A percentile compares a stretch with the other conserved stretches of the same genome.
Evolutionary conservation across 2,888 invertebrate genomes (phyloP).

Genomic region (Drosophila rubida): DNA sequence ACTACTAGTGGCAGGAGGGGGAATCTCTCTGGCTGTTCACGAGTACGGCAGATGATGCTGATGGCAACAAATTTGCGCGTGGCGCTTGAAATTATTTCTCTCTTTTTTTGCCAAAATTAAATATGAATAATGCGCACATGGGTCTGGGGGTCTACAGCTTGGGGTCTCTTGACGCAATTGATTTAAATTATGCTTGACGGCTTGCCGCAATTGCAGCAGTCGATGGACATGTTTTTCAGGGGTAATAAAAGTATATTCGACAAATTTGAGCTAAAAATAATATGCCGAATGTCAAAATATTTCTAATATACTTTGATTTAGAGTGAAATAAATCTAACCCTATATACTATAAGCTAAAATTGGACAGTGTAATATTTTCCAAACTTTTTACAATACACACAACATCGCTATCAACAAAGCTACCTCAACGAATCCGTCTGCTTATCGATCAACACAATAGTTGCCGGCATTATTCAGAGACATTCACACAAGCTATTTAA

Average conservation of each 20-base stretch:
- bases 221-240: constrained; percentile 5
- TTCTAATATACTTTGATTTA: neutral
- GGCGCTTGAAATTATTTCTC: constrained; percentile 33
- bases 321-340: neutral
- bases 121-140: constrained; percentile 23
- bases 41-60: constrained; percentile 31
- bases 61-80: constrained; percentile 49
- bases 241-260: constrained; percentile 22
- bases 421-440: constrained; percentile 27
- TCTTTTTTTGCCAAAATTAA: constrained; percentile 22
- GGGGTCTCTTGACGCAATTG: constrained; percentile 53
- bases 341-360: neutral
- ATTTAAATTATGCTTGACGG: constrained; percentile 42
- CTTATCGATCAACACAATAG: constrained; percentile 3
- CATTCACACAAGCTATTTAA: neutral
- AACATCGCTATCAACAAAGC: neutral
- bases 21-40: constrained; percentile 35
- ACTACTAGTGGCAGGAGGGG: neutral
- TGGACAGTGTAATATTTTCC: neutral
- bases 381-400: neutral
- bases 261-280: constrained; percentile 43
- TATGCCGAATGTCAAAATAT: constrained; percentile 3
- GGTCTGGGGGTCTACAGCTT: neutral
- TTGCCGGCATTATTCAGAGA: neutral
- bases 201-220: constrained; percentile 31